A percentile compares a stretch with the other conserved stretches of the same genome.
These are phyloP conservation scores for Heliconius hermathena DNA, from an alignment of 1,140 invertebrate species.

Conservation along the genomic window DNA sequence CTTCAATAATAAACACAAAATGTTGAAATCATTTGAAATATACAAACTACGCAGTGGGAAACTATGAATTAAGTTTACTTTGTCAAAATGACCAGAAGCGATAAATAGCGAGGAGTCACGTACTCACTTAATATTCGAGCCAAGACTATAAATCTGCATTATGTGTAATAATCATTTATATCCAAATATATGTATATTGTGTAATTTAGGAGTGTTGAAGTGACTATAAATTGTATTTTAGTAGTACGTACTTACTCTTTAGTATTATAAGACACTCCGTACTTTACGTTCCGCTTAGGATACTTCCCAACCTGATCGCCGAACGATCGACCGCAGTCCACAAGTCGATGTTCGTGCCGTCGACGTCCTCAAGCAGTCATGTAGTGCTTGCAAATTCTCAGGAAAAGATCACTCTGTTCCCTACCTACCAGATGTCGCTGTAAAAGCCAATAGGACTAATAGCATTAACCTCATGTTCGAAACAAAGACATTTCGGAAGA, in stretches of 20 bases:
- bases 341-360: too few relatives aligned
- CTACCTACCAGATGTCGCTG: too few relatives aligned
- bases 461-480: too few relatives aligned
- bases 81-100: slow-evolving; percentile 39
- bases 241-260: background rate
- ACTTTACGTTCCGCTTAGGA: background rate
- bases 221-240: background rate
- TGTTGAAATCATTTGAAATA: slow-evolving; percentile 19
- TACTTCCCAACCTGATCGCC: too few relatives aligned
- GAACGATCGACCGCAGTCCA: too few relatives aligned
- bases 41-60: slow-evolving; percentile 45
- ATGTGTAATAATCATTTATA: slow-evolving; percentile 18
- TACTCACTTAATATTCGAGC: slow-evolving; percentile 39
- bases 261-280: background rate
- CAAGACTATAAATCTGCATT: slow-evolving; percentile 39
- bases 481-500: too few relatives aligned
- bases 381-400: too few relatives aligned
- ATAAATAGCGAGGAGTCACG: slow-evolving; percentile 34
- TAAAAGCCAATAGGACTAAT: too few relatives aligned
- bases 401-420: too few relatives aligned
- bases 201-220: too few relatives aligned
- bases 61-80: slow-evolving; percentile 35
- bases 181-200: background rate
- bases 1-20: slow-evolving; percentile 23
- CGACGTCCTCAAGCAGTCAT: too few relatives aligned